Evolutionary conservation across 1,140 invertebrate species (phyloP).

Genomic region (Achroia grisella): DNA sequence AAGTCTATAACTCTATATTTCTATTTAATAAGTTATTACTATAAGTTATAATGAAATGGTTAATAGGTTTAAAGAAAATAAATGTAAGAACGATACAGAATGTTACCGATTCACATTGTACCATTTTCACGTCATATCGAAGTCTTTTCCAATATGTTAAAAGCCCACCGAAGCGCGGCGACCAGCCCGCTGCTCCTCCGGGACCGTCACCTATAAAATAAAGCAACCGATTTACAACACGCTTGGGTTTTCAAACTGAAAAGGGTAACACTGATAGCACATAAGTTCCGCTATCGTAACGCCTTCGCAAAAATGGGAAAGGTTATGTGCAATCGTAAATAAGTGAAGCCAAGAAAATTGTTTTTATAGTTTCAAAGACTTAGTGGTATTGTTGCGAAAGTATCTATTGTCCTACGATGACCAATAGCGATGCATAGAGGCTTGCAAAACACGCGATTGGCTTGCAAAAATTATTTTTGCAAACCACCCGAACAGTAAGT

Average conservation of each 20-base stretch:
- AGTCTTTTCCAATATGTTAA: slow-evolving; percentile 47
- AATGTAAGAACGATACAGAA: not conserved
- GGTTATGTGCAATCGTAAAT: slow-evolving; percentile 32
- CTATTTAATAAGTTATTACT: too few species aligned
- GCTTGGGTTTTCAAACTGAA: slow-evolving; percentile 45
- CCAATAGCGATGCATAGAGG: slow-evolving; percentile 40
- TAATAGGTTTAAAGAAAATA: too few species aligned
- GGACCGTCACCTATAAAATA: slow-evolving; percentile 68
- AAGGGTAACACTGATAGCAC: slow-evolving; percentile 51
- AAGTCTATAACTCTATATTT: too few species aligned
- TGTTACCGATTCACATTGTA: slow-evolving; percentile 20
- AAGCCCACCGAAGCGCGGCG: slow-evolving; percentile 39
- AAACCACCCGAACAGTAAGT: slow-evolving; percentile 30
- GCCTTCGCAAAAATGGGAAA: slow-evolving; percentile 16
- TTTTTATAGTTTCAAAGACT: slow-evolving; percentile 20
- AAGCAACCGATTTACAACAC: slow-evolving; percentile 67
- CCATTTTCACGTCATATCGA: slow-evolving; percentile 29
- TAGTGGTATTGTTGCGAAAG: slow-evolving; percentile 22
- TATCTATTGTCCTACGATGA: slow-evolving; percentile 45
- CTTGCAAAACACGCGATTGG: slow-evolving; percentile 54
- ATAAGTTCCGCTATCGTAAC: slow-evolving; percentile 30
- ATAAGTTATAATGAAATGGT: too few species aligned
- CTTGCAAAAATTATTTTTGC: slow-evolving; percentile 69
- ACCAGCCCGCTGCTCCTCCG: slow-evolving; percentile 31
- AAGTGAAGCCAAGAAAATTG: slow-evolving; percentile 24